Conservation (phyloP, 2,888 invertebrate genomes). For the Agonopterix arenella region DNA sequence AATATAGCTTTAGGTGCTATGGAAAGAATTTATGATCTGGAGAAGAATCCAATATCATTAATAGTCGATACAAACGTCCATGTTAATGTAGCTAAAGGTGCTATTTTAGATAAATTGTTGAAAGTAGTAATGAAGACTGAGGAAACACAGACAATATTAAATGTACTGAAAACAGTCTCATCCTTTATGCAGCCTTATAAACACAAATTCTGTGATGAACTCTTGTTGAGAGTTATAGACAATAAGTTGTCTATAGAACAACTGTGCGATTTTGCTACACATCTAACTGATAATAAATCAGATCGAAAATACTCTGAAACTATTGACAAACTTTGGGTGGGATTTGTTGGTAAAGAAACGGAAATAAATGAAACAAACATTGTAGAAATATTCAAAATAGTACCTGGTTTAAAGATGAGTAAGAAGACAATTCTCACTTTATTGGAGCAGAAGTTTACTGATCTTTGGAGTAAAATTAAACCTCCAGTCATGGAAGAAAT, state of each 20-base stretch:
- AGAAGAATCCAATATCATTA: constrained; percentile 40
- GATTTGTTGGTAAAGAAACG: constrained; percentile 74
- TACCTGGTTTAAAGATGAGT: constrained; percentile 77
- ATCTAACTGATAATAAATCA: constrained; percentile 65
- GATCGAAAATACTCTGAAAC: constrained; percentile 66
- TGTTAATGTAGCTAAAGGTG: constrained; percentile 57
- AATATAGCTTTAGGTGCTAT: constrained; percentile 69
- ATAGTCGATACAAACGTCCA: constrained; percentile 34
- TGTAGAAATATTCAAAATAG: constrained; percentile 70
- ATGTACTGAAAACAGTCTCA: constrained; percentile 55
- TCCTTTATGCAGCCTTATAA: constrained; percentile 58
- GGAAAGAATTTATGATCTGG: constrained; percentile 63
- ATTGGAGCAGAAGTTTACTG: constrained; percentile 75
- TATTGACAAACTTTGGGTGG: constrained; percentile 82
- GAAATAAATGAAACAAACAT: constrained; percentile 78
- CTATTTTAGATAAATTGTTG: constrained; percentile 63
- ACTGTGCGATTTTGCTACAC: constrained; percentile 75
- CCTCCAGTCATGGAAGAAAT: constrained; percentile 65
- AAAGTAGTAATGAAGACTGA: constrained; percentile 63
- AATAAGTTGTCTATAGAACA: constrained; percentile 76
- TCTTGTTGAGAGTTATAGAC: constrained; percentile 77
- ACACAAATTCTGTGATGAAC: constrained; percentile 78
- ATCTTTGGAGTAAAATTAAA: constrained; percentile 75
- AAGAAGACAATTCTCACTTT: constrained; percentile 74
- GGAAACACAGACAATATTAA: constrained; percentile 64